Conservation (phyloP, 2,797 vertebrate genomes). For the Brachyrhaphis roseni region DNA sequence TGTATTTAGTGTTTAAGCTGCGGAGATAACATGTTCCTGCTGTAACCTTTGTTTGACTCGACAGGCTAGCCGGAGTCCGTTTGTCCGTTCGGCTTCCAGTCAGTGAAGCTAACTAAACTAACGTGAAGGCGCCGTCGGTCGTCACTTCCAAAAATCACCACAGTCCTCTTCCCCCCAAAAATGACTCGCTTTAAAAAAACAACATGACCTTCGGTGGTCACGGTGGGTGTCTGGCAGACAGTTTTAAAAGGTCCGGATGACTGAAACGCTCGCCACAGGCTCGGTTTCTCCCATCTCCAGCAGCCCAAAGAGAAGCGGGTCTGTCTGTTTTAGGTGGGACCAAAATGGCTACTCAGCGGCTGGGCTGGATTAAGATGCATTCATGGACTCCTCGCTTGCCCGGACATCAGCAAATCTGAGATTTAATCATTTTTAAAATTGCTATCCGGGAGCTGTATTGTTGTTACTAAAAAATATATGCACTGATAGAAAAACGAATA, state of each 20-base stretch:
- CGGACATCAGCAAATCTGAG: conserved; percentile 17
- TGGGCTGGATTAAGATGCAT: conserved; percentile 81
- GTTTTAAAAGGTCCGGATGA: conserved; percentile 23
- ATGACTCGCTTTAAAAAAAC: conserved; percentile 26
- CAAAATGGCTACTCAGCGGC: conserved; percentile 93
- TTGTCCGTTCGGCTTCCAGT: conserved; percentile 45
- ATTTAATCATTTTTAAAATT: background rate
- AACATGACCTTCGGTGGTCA: conserved; percentile 39
- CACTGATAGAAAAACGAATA: background rate
- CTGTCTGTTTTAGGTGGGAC: conserved; percentile 81
- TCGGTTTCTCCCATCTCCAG: conserved; percentile 77
- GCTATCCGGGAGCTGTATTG: background rate
- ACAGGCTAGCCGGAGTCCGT: conserved; percentile 35
- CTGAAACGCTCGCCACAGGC: conserved; percentile 55
- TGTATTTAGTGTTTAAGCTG: conserved; percentile 24
- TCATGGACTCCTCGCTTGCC: conserved; percentile 53
- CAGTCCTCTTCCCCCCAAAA: conserved; percentile 10
- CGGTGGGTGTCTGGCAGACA: background rate
- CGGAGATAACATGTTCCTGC: conserved; percentile 12
- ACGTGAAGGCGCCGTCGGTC: conserved; percentile 58
- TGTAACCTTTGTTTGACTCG: conserved; percentile 28
- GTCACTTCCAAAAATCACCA: conserved; percentile 55
- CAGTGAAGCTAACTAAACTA: conserved; percentile 59
- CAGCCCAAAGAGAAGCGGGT: conserved; percentile 70
- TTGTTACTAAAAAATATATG: background rate